Evolutionary conservation across 2,797 vertebrate genomes (phyloP), one percentile per base, ranked within the genome.

Genomic region (Lophotriccus pileatus): DNA sequence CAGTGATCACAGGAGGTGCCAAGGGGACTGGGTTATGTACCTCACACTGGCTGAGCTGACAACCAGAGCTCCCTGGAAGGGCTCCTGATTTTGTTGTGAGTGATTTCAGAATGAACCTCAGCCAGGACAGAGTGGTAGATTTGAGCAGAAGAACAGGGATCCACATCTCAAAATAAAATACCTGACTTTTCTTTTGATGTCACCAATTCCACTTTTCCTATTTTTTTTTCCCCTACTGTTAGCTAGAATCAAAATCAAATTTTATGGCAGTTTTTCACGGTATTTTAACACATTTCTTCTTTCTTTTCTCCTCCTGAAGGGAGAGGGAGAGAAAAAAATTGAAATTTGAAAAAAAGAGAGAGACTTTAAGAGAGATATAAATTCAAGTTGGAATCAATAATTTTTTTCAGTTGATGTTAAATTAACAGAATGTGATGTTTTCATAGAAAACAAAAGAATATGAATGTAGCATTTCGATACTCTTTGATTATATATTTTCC

Each of bases 111-210:
- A 60, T 0, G 0, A 87, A 70, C 23, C 32, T 83, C 23, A 80
- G 16, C 18, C 49, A 62, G 46, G 41, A 39, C 11, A 37, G 41
- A 58, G 75, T 20, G 23, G 47, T 17, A 89, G 30, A 74, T 60
- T 41, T 49, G 18, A 86, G 11, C 2, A 68, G 34, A 91, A 89
- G 87, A 93, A 32, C 7, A 53, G 19, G 19, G 23, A 63, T 46
- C 75, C 32, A 32, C 15, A 32, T 47, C 58, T 84, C 43, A 82
- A 87, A 88, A 62, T 73, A 79, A 94, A 91, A 63, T 19, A 59
- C 4, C 7, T 68, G 21, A 1, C 3, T 28, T 66, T 74, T 14
- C 60, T 83, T 43, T 49, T 74, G 39, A n/a, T 84, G 86, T 64
- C 58, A 72, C 4, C 56, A 41, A 52, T 87, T 89, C 21, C 15